Evolutionary conservation across 2,797 vertebrate species (phyloP), one percentile per base, ranked within the genome.

Genomic region (Eleutherodactylus coqui): DNA sequence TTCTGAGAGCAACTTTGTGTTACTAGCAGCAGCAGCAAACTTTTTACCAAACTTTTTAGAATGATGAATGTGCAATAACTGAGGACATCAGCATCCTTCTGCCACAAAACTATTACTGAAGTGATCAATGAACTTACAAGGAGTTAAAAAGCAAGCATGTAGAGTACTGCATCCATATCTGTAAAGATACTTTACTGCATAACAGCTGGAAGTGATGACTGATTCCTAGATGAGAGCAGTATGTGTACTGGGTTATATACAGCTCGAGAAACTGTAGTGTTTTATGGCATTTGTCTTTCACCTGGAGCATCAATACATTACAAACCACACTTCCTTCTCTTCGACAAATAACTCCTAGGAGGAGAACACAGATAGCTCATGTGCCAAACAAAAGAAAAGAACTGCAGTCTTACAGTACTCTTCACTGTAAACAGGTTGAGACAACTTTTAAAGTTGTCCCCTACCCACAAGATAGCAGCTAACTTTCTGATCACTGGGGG

Each of bases 251-350:
- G 51, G 49, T 49, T 70, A 53, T 47, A 85, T 34, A 55, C 24
- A 58, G 47, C 34, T 41, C 10, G 32, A 45, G 24, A 72, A 79
- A 79, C 58, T 38, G 73, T 38, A 29, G 55, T 73, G 76, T 43
- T 79, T 72, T 79, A 85, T 60, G 51, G 62, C 45, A 60, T 85
- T 69, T 43, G 62, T 49, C 77, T 45, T 79, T 45, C 34, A 79
- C 62, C 83, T 70, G 75, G 47, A 79, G 84, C 36, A 58, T 85
- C 36, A 24, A 45, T 58, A 47, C 41, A 62, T 73, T 83, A 60
- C 70, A 83, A 27, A 36, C 47, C 69, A 16, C 64, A 82, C 19
- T 72, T 16, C 27, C 32, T 43, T 38, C 13, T 17, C 80, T 73
- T 24, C 10, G 11, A 69, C 14, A 69, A 49, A 76, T 76, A 38